Evolutionary conservation across 1,140 invertebrate genomes (phyloP), one percentile per base, ranked within the genome.

Genomic region (Choristoneura fumiferana): DNA sequence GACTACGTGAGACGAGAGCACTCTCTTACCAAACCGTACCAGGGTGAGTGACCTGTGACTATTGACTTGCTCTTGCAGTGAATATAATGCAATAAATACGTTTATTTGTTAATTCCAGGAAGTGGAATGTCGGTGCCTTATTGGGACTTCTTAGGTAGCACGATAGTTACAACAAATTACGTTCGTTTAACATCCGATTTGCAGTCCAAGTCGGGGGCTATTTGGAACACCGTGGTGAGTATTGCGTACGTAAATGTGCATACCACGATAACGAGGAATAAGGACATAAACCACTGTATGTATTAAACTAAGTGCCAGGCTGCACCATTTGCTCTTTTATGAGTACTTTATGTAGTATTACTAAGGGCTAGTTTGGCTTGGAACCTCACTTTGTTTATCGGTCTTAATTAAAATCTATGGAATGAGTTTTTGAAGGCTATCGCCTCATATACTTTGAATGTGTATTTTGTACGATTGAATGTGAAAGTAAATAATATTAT

Each of bases 61-160:
- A 57, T 55, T 68, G 72, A 79, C 63, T 71, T 66, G 63, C 61
- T 72, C 62, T 71, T 73, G 54, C 22, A 5, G 43, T 10, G n/a
- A 54, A 63, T 58, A 65, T 52, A 56, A 57, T 55, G 57, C 18
- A 43, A 73, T 75, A 75, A 77, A 61, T 49, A 54, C 54, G 56
- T 60, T 45, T 63, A 67, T 76, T 65, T 62, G 52, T 70, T 67
- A 54, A 69, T 90, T 89, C 70, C 76, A 98, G 97, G 95, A 54
- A 93, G 95, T 80, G 97, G 97, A 57, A 95, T 97, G 91, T 93
- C 93, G 39, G 94, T 99, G 81, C 98, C 97, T 9, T 94, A 96
- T 77, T 99, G 98, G 98, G 97, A 99, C 88, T 98, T 99, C 84
- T 90, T 94, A 75, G 98, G 98, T 43, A 95, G 92, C 73, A 98